Percentiles rank a stretch among this genome's conserved stretches.
These are phyloP conservation scores for Trematomus loennbergii DNA, from an alignment of 2,113 vertebrate genomes.

Conservation along the genomic window DNA sequence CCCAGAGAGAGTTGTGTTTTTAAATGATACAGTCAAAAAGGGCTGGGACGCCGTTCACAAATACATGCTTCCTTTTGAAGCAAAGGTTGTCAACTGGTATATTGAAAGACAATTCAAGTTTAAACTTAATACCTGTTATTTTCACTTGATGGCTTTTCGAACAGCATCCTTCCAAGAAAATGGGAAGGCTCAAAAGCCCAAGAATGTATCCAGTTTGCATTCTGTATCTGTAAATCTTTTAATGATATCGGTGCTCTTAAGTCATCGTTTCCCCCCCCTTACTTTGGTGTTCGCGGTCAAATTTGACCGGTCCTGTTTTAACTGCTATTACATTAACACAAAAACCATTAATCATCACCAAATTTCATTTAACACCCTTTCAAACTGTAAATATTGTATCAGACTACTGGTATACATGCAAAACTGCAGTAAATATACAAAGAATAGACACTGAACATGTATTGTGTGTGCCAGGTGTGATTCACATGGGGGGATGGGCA, in stretches of 20 bases:
- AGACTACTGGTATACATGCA: too few species aligned
- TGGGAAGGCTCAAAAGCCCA: constrained; percentile 13
- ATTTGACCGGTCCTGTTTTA: too few species aligned
- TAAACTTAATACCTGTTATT: constrained; percentile 41
- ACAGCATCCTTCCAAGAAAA: constrained; percentile 48
- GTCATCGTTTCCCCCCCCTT: background rate
- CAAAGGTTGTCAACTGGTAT: background rate
- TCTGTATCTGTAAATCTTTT: background rate
- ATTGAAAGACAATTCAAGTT: background rate
- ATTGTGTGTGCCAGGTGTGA: too few species aligned
- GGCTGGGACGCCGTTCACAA: background rate
- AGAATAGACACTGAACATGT: too few species aligned
- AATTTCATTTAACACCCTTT: too few species aligned
- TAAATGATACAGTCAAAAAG: background rate
- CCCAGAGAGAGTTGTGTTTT: background rate
- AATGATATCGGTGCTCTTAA: background rate
- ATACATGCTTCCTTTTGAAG: background rate
- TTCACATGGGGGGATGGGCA: too few species aligned
- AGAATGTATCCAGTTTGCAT: constrained; percentile 46
- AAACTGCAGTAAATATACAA: too few species aligned
- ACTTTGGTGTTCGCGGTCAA: too few species aligned
- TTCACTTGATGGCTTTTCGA: background rate
- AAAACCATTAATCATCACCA: too few species aligned
- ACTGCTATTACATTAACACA: too few species aligned
- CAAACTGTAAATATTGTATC: too few species aligned